A percentile compares a stretch with the other conserved stretches of the same genome.
Evolutionary conservation across 2,888 invertebrate genomes (phyloP).

Genomic region (Abrostola triplasia): DNA sequence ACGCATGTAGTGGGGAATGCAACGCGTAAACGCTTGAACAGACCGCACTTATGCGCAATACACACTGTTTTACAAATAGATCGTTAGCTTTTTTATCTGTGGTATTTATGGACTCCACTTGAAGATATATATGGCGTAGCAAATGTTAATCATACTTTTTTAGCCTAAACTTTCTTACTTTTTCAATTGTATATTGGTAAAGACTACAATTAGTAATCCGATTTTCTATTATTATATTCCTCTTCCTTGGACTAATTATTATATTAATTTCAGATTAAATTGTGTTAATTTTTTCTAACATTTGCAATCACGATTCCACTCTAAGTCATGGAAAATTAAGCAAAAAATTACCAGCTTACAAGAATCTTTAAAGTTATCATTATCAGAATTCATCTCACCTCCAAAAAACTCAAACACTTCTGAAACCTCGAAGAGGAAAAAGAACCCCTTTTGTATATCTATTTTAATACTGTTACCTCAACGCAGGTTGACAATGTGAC

Average conservation of each 20-base stretch:
- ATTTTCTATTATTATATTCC: background rate
- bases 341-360: no score
- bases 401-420: background rate
- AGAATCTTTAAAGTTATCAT: no score
- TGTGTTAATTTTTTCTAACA: background rate
- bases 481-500: conserved; percentile 30
- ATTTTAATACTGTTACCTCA: conserved; percentile 2
- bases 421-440: background rate
- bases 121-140: conserved; percentile 16
- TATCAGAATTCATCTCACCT: background rate
- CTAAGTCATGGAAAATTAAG: background rate
- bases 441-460: background rate
- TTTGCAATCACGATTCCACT: background rate
- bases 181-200: conserved; percentile 13
- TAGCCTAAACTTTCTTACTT: conserved; percentile 15
- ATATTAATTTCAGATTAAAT: background rate
- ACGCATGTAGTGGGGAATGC: conserved; percentile 25
- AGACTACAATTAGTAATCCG: background rate
- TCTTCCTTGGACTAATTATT: conserved; percentile 11
- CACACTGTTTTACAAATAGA: conserved; percentile 40
- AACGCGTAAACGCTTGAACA: conserved; percentile 21
- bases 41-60: conserved; percentile 26
- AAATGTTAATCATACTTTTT: conserved; percentile 16
- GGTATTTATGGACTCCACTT: conserved; percentile 20
- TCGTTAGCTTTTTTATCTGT: conserved; percentile 17